These are phyloP conservation scores for Chromis chromis DNA, from an alignment of 2,797 vertebrate genomes.

Conservation along the genomic window DNA sequence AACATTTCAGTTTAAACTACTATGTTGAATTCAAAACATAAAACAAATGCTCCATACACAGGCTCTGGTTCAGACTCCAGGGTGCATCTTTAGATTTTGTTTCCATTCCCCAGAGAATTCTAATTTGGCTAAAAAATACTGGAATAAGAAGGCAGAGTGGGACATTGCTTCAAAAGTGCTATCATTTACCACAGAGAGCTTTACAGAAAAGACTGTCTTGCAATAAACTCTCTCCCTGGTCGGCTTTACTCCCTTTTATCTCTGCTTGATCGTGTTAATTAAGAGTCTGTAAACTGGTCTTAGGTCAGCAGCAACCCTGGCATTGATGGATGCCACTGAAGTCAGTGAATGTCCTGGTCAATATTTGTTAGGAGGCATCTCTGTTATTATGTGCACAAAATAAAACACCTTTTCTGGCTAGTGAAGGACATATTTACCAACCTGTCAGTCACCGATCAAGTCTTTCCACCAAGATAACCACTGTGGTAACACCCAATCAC, in stretches of 20 bases:
- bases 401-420: too few species aligned
- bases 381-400: not conserved
- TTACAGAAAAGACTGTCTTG: not conserved
- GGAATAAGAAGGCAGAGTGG: too few species aligned
- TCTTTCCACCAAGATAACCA: slow-evolving; percentile 34
- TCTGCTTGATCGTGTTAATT: not conserved
- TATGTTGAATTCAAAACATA: too few species aligned
- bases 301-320: not conserved
- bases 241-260: not conserved
- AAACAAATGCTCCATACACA: too few species aligned
- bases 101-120: too few species aligned
- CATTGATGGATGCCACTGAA: not conserved
- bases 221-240: not conserved
- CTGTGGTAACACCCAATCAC: slow-evolving; percentile 42
- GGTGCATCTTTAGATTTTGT: too few species aligned
- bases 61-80: too few species aligned
- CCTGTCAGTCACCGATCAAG: slow-evolving; percentile 13
- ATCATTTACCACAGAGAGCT: not conserved
- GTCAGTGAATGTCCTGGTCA: not conserved
- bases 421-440: not conserved
- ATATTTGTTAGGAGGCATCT: not conserved
- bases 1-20: too few species aligned
- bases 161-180: not conserved
- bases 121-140: too few species aligned
- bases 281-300: not conserved